These are phyloP conservation scores for Lagenorhynchus albirostris DNA, from an alignment of 2,113 vertebrate genomes.

Conservation along the genomic window DNA sequence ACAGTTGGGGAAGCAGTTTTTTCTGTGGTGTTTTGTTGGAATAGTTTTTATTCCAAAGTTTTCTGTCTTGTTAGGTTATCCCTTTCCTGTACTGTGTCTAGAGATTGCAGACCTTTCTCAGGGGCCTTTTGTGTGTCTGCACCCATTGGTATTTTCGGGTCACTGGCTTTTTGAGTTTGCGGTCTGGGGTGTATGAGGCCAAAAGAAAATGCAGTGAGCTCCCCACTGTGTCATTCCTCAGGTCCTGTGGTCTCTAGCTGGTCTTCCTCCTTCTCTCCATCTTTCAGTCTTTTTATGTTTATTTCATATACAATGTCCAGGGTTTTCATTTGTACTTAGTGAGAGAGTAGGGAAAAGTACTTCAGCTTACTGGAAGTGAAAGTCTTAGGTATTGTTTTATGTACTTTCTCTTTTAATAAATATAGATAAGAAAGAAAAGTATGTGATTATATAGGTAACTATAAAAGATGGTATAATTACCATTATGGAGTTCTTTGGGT, in stretches of 20 bases:
- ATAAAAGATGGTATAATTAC: not conserved
- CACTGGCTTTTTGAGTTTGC: not conserved
- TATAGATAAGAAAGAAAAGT: not conserved
- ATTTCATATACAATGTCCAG: not conserved
- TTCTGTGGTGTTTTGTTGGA: not conserved
- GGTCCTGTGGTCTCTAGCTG: not conserved
- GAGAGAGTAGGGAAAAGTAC: not conserved
- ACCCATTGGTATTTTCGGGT: not conserved
- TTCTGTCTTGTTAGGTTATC: not conserved
- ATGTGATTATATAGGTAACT: not conserved
- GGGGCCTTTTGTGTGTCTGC: not conserved
- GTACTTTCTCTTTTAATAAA: not conserved
- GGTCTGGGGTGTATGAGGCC: not conserved
- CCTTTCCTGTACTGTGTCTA: not conserved
- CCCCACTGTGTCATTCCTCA: not conserved
- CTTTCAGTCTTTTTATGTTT: not conserved
- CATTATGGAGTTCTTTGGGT: not conserved
- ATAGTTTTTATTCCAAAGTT: not conserved
- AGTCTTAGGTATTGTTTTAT: not conserved
- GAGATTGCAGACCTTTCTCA: not conserved
- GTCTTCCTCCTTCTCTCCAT: not conserved
- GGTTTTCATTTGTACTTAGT: not conserved
- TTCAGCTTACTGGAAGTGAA: not conserved
- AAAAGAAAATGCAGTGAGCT: not conserved
- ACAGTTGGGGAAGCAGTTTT: not conserved